Conservation (phyloP, 1,140 invertebrate genomes). For the Lordiphosa clarofinis region DNA sequence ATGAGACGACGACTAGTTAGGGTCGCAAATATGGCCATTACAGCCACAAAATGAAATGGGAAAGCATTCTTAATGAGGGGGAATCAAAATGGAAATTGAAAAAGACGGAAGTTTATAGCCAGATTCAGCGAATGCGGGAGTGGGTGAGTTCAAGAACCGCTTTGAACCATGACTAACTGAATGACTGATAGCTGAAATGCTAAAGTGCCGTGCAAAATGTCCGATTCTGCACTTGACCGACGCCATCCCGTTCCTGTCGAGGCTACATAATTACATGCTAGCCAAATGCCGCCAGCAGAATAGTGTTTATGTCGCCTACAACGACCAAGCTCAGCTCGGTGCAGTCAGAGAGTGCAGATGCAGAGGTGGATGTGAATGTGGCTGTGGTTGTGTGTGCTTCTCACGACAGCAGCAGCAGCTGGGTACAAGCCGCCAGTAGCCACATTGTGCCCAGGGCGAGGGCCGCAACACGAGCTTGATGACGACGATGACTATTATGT, state of each 20-base stretch:
- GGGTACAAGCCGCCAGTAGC: slow-evolving; percentile 55
- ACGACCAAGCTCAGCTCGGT: slow-evolving; percentile 27
- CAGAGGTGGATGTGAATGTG: slow-evolving; percentile 34
- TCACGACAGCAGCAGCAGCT: slow-evolving; percentile 51
- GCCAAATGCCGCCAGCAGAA: slow-evolving; percentile 42
- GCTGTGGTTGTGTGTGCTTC: slow-evolving; percentile 46
- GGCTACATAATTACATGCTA: slow-evolving; percentile 61
- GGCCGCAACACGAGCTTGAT: slow-evolving; percentile 32
- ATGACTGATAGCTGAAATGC: slow-evolving; percentile 61
- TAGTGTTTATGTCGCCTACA: slow-evolving; percentile 69
- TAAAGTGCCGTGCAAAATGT: slow-evolving; percentile 58
- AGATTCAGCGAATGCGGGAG: slow-evolving; percentile 6
- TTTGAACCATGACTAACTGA: slow-evolving; percentile 73
- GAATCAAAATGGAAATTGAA: slow-evolving; percentile 51
- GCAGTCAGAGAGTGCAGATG: slow-evolving; percentile 8
- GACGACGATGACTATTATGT: slow-evolving; percentile 41
- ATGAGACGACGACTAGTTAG: slow-evolving; percentile 24
- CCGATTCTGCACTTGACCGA: slow-evolving; percentile 71
- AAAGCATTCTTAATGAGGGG: slow-evolving; percentile 48
- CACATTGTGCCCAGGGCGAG: slow-evolving; percentile 45
- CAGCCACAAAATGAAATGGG: slow-evolving; percentile 42
- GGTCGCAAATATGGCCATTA: slow-evolving; percentile 66
- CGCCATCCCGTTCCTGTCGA: slow-evolving; percentile 17
- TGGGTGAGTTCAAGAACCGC: slow-evolving; percentile 66
- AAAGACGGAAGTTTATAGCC: slow-evolving; percentile 70